Base-by-base conservation (phyloP, 2,797 vertebrate species). In the Sebastes baramenuke region DNA sequence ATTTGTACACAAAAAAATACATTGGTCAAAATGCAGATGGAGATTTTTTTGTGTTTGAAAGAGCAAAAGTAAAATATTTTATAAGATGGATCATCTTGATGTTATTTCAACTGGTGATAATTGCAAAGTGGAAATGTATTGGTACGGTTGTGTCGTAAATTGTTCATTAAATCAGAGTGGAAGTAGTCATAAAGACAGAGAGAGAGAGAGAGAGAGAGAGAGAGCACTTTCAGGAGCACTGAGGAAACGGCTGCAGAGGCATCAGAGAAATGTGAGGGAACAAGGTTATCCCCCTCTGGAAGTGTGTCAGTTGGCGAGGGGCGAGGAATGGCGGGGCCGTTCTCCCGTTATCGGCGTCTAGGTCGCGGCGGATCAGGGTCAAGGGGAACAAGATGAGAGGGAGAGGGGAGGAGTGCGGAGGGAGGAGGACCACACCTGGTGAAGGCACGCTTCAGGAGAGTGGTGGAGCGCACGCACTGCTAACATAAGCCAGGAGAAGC, bases 381-480 rank as follows among this genome's bases (percentile, higher is more conserved):
- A 93, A 94, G 93, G 92, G 91, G 83, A 95, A 71, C 14, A 9
- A 94, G 94, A 95, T 94, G 93, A 94, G 93, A 90, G 87, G 83
- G 46, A 80, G 69, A 75, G 61, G 64, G 42, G 54, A 2, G 6
- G 55, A 73, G 83, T 29, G 29, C 12, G 6, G 66, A 38, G 54
- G 73, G 74, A 72, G 88, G 85, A 84, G 89, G 93, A 94, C 94
- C 89, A 87, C 94, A 95, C 94, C 93, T 93, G 93, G 88, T 81
- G 92, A 79, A 89, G 94, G 93, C 97, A 96, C 96, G 94, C 97
- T 97, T 94, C 94, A 76, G 95, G 95, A 93, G 93, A 72, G 93
- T 86, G 94, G 87, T 84, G 81, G 32, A 81, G 80, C 67, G 6
- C 67, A 79, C 72, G 56, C 73, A 66, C 64, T 75, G 32, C 75